These are phyloP conservation scores for Spea bombifrons DNA, from an alignment of 2,113 vertebrate genomes.

Conservation along the genomic window DNA sequence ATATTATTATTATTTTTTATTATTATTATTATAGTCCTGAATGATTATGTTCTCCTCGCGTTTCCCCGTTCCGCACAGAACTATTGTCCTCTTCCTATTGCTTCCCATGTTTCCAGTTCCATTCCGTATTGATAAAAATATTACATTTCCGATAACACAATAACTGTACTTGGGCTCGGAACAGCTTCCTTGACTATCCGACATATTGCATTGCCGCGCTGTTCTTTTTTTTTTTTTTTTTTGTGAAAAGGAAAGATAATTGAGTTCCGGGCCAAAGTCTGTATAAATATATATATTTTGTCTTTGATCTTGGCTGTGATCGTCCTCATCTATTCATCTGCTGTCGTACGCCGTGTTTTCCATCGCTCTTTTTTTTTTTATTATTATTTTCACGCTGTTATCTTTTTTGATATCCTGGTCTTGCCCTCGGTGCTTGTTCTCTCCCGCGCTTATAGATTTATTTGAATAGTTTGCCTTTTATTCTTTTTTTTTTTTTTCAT, in stretches of 20 bases:
- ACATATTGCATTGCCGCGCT: background rate
- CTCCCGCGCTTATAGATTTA: constrained; percentile 9
- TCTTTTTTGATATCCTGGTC: constrained; percentile 25
- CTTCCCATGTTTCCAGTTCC: background rate
- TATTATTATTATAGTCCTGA: too few relatives aligned
- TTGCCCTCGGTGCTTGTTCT: background rate
- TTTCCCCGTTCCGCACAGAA: background rate
- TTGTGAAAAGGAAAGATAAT: constrained; percentile 13
- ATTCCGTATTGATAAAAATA: constrained; percentile 16
- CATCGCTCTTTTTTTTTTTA: background rate
- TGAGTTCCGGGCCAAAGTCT: constrained; percentile 4
- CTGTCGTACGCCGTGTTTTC: background rate
- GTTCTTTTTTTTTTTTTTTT: constrained; percentile 14
- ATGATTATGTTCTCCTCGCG: background rate
- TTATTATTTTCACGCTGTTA: background rate
- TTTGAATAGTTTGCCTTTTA: constrained; percentile 1
- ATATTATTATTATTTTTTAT: too few relatives aligned
- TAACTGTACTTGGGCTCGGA: background rate
- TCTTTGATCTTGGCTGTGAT: constrained; percentile 28
- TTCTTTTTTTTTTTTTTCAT: constrained; percentile 24
- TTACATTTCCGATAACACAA: constrained; percentile 8
- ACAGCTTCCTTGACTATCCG: constrained; percentile 1
- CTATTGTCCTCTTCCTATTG: background rate
- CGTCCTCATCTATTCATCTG: constrained; percentile 20
- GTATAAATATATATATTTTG: constrained; percentile 1